Evolutionary conservation across 2,113 vertebrate species (phyloP), one percentile per base, ranked within the genome.

Genomic region (Limanda limanda): DNA sequence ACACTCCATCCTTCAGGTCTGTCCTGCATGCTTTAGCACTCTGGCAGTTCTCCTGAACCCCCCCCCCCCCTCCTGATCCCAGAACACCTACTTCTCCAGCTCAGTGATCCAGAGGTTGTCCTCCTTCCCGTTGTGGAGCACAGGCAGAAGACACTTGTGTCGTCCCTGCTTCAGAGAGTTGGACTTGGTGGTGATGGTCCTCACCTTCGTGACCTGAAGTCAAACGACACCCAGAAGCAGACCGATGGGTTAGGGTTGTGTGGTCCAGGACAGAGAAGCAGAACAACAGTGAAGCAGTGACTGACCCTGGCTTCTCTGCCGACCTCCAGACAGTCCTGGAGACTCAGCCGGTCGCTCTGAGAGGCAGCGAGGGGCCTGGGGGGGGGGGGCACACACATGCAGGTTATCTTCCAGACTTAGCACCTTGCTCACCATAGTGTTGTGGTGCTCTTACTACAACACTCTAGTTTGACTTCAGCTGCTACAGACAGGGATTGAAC

Each of bases 31-130:
- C 10, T 37, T 37, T 37, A 37, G 35, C 9, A 37, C 10, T 37
- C 35, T 37, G 35, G 35, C 1, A 37, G 10, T 37, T 37, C 23
- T 15, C 56, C 17, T 14, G 10, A 7, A 52, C 11, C 55, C 35
- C 35, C 48, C 13, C 14, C 18, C 5, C 7, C 27, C 10, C 7
- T 31, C 15, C 17, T 15, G 9, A 5, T 5, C 21, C 3, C 5
- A 58, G 1, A 1, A 54, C 0, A 10, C 67, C 10, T 90, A 96
- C 96, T 88, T 96, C 79, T 97, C 96, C 25, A 97, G 81, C 72
- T 97, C 96, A 2, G 96, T 96, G 92, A 96, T 95, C 96, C 96
- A 97, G 52, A 97, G 89, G 75, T 57, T 86, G 88, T 96, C 96
- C 65, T 96, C 96, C 77, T 87, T 93, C 79, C 95, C 96, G 23